phyloP scores from a whole-genome alignment of 2,113 vertebrate species.

The Gallinago paraguaiae region DNA sequence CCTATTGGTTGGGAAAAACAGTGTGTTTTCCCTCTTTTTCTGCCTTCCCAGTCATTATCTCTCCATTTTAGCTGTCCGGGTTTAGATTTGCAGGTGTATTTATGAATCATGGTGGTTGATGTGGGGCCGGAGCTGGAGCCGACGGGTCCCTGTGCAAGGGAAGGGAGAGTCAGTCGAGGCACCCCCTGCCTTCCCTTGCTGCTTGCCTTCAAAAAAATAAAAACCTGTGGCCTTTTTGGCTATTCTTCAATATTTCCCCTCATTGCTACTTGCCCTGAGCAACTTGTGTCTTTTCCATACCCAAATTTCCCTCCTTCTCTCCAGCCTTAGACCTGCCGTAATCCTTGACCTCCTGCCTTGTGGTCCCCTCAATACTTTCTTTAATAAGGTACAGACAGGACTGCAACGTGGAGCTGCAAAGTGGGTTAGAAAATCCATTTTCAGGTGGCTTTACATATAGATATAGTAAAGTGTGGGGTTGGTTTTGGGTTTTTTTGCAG shows the following conservation, averaged over 20 bases:
- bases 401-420: background rate
- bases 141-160: background rate
- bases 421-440: background rate
- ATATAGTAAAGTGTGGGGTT: background rate
- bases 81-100: background rate
- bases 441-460: background rate
- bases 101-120: accelerated
- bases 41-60: background rate
- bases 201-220: background rate
- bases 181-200: background rate
- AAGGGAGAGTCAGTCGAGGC: background rate
- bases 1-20: background rate
- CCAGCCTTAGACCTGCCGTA: background rate
- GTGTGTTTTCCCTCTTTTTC: background rate
- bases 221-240: background rate
- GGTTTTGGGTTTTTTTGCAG: background rate
- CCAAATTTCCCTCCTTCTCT: background rate
- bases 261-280: background rate
- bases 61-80: background rate
- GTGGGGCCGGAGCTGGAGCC: background rate
- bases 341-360: background rate
- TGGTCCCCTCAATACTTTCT: background rate
- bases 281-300: background rate
- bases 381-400: background rate
- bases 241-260: background rate